Base-by-base conservation (phyloP, 2,797 vertebrate species). In the Bradypodion pumilum region DNA sequence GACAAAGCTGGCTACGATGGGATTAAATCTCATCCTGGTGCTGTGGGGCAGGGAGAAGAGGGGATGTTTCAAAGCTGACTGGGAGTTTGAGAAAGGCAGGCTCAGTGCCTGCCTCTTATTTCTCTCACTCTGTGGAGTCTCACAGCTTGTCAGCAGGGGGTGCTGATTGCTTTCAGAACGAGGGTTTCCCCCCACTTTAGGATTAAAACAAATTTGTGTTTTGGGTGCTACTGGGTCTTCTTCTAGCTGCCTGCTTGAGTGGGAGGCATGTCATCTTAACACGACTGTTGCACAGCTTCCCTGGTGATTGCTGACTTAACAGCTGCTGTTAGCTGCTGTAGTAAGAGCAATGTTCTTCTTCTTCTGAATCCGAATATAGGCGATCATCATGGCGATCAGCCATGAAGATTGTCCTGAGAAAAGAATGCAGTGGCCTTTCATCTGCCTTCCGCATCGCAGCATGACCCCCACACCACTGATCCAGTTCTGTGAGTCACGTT, bases 121-220 rank as follows among this genome's bases (percentile, higher is more conserved):
- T 46, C 1, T 52, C 69, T 65, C 29, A 4, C 68, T 27, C 52
- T 81, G n/a, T 72, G 56, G 63, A 78, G 29, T 84, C 40, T 66
- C 40, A 19, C 40, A 70, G n/a, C 10, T 70, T 65, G 84, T 40
- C 84, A 75, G 73, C 60, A 81, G 84, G 79, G 81, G 84, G 79
- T 81, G 84, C 73, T 77, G 62, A 62, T 40, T 32, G 32, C 73
- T 81, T 85, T 77, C 42, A 78, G 27, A 32, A 25, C 66, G 40
- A 68, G 78, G 49, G 5, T 46, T 76, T 79, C 32, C 12, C 27
- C 44, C 42, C n/a, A 7, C 73, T 80, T 49, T 7, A 10, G 10
- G 10, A 40, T 40, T 25, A 10, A n/a, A n/a, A n/a, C n/a, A n/a
- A n/a, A n/a, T n/a, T n/a, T 9, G 32, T 68, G 29, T 77, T 25